These are phyloP conservation scores for Vespertilio murinus DNA, from an alignment of 2,797 vertebrate species.

Conservation along the genomic window DNA sequence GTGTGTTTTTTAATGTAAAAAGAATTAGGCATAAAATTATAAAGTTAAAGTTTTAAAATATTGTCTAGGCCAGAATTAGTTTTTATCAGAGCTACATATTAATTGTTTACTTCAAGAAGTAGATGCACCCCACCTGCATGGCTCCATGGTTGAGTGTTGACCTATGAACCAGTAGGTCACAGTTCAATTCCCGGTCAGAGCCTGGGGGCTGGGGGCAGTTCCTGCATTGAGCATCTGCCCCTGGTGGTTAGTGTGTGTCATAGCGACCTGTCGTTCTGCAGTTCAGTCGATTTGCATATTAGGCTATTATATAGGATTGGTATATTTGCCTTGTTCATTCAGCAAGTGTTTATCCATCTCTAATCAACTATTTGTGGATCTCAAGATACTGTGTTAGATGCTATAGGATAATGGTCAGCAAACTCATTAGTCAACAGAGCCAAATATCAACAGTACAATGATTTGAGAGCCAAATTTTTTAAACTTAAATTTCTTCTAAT, in stretches of 20 bases:
- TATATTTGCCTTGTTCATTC: conserved; percentile 8
- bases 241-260: too few species aligned
- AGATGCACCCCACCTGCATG: not conserved
- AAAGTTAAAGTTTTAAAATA: conserved; percentile 38
- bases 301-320: not conserved
- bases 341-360: conserved; percentile 7
- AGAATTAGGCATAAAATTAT: conserved; percentile 12
- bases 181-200: too few species aligned
- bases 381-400: conserved; percentile 3
- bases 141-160: not conserved
- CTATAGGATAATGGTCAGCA: too few species aligned
- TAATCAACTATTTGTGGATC: conserved; percentile 32
- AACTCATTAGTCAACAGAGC: too few species aligned
- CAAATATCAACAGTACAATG: too few species aligned
- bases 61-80: not conserved
- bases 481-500: too few species aligned
- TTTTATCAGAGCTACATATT: not conserved
- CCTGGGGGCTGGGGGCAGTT: too few species aligned
- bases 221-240: too few species aligned
- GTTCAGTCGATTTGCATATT: too few species aligned
- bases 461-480: too few species aligned
- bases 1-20: not conserved
- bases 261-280: too few species aligned
- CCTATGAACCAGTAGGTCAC: too few species aligned
- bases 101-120: not conserved